Evolutionary conservation across 2,888 invertebrate species (phyloP), one percentile per base, ranked within the genome.

Genomic region (Stomorhina lunata): DNA sequence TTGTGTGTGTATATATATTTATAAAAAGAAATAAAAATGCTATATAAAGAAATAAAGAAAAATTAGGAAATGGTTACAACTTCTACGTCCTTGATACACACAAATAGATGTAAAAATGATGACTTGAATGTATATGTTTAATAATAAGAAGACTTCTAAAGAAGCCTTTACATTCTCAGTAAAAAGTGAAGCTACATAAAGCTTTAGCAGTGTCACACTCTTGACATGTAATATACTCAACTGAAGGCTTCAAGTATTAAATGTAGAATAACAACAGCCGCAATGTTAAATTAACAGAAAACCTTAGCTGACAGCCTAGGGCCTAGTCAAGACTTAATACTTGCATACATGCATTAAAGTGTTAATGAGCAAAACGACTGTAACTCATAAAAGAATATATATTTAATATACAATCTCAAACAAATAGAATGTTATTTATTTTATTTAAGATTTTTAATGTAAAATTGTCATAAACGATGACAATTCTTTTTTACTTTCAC

Each of bases 31-130:
- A 48, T 15, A 45, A 48, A 59, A 71, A 50, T 48, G 29, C 34
- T 45, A 61, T 50, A 12, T 37, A 45, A 37, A 5, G n/a, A 40
- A 4, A 29, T 50, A 50, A 27, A 57, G 37, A 25, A 22, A 29
- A 32, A 22, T 9, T n/a, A 10, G 5, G 45, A 65, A 72, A 37
- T 65, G 57, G 25, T 55, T 20, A 59, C 37, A 32, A 40, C 37
- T 40, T 63, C n/a, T n/a, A 32, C 15, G 12, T 15, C 3, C 22
- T 55, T 17, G 3, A 17, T 10, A 10, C 48, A 48, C 4, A 22
- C 32, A 34, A 22, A 48, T 29, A 61, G 9, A 80, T 80, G n/a
- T n/a, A n/a, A n/a, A 59, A 81, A 45, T 76, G 57, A 80, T 65
- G 32, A 65, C 65, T 71, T 76, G 22, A 57, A 68, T 63, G 43